phyloP scores from a whole-genome alignment of 2,888 invertebrate genomes.

The Archips xylosteana region DNA sequence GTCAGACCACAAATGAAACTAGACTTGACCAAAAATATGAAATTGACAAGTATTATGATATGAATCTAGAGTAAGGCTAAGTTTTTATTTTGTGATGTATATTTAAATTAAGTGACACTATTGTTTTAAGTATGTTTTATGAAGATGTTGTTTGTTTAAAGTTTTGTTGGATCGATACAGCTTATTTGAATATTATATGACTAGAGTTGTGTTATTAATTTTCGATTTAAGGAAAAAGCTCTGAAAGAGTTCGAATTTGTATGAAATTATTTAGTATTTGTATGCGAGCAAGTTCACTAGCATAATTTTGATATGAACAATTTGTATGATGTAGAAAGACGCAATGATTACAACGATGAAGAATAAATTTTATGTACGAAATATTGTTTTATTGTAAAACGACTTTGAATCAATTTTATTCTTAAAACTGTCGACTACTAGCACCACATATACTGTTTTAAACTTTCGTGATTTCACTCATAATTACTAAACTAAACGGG shows the following conservation, averaged over 20 bases:
- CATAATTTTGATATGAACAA: slow-evolving; percentile 56
- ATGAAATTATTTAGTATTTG: slow-evolving; percentile 43
- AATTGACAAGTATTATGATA: slow-evolving; percentile 55
- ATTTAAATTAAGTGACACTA: slow-evolving; percentile 28
- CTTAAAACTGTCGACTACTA: not conserved
- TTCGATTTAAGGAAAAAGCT: slow-evolving; percentile 35
- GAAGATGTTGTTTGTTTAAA: slow-evolving; percentile 26
- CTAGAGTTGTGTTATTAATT: slow-evolving; percentile 18
- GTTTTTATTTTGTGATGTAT: slow-evolving; percentile 42
- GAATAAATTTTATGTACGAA: slow-evolving; percentile 47
- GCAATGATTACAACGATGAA: slow-evolving; percentile 54
- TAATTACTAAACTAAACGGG: too few species aligned
- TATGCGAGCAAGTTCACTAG: slow-evolving; percentile 46
- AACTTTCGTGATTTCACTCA: too few species aligned
- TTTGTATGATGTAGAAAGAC: slow-evolving; percentile 52
- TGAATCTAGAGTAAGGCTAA: slow-evolving; percentile 49
- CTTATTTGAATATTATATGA: slow-evolving; percentile 10
- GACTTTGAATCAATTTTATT: too few species aligned
- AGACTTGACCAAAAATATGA: slow-evolving; percentile 42
- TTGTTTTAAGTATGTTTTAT: slow-evolving; percentile 27
- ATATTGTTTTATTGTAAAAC: slow-evolving; percentile 35
- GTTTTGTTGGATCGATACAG: slow-evolving; percentile 20
- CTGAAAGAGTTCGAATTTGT: slow-evolving; percentile 29
- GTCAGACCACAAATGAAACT: slow-evolving; percentile 31
- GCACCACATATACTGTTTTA: slow-evolving; percentile 3